Base-by-base conservation (phyloP, 2,888 invertebrate species). In the Drosophila nr. perissopoda region DNA sequence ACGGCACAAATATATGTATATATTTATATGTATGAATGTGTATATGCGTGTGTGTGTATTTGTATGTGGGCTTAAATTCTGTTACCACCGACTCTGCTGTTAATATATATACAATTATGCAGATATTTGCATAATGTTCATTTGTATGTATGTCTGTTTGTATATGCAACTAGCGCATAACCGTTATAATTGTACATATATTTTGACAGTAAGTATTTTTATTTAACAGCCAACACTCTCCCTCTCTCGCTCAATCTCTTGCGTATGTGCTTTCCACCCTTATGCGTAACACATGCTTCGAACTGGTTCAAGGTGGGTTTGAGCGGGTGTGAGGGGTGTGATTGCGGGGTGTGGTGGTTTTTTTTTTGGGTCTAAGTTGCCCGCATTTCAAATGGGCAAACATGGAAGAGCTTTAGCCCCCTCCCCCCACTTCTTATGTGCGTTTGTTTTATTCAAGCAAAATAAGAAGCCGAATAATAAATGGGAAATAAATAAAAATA, bases 301-400 rank as follows among this genome's bases (percentile, higher is more conserved):
- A 78, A 69, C 52, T 78, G 68, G 65, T 68, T 70, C 68, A 75
- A 65, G 57, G 74, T 64, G 67, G 60, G 60, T 49, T 60, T 65
- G 45, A 53, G 61, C 13, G 38, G 29, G 57, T 38, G 42, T 27
- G 31, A 8, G 29, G 13, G 3, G 21, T 52, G 11, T 40, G 27
- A 11, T 31, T 21, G 27, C 29, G 45, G 36, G 33, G 31, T 38
- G 54, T 51, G 25, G 21, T 16, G 34, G 16, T 4, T 53, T 53
- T 34, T 34, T 34, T 53, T 11, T 18, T 29, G 49, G 8, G n/a
- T 51, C 11, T 29, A 3, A 18, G 10, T 18, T 49, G 18, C 18
- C 18, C 49, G 42, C 42, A 49, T 21, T 52, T 45, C 6, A 45
- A 45, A 21, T 13, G 42, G 21, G 21, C 21, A 42, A 21, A 42